Evolutionary conservation across 1,140 invertebrate species (phyloP).

Genomic region (Aphelenchoides avenae): DNA sequence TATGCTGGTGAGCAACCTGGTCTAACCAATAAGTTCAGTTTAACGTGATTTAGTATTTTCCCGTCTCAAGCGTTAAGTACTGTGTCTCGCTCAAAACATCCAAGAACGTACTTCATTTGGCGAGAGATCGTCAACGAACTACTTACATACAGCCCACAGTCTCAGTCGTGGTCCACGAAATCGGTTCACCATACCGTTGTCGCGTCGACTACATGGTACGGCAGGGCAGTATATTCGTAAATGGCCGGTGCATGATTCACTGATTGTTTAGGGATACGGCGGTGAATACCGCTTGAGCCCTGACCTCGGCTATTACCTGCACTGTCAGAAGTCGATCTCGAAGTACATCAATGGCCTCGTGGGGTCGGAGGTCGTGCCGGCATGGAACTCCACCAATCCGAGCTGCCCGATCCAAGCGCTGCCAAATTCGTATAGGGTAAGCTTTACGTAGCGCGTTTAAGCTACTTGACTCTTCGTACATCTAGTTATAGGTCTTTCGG

Average conservation of each 20-base stretch:
- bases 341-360: slow-evolving; percentile 16
- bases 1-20: too few relatives aligned
- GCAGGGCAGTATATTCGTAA: neutral
- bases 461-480: too few relatives aligned
- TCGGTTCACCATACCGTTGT: slow-evolving; percentile 30
- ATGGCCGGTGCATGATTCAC: too few relatives aligned
- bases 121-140: slow-evolving; percentile 26
- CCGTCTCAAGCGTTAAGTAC: too few relatives aligned
- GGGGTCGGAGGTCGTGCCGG: slow-evolving; percentile 7
- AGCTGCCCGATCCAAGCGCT: slow-evolving; percentile 40
- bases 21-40: too few relatives aligned
- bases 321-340: slow-evolving; percentile 28
- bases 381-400: slow-evolving; percentile 34
- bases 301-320: slow-evolving; percentile 37
- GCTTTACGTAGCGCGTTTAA: too few relatives aligned
- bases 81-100: slow-evolving; percentile 38
- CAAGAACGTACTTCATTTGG: slow-evolving; percentile 28
- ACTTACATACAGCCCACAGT: slow-evolving; percentile 46
- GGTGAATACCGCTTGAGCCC: slow-evolving; percentile 43
- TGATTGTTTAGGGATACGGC: slow-evolving; percentile 44
- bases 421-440: slow-evolving; percentile 33
- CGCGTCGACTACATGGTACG: slow-evolving; percentile 38
- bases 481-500: too few relatives aligned
- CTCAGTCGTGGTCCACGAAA: slow-evolving; percentile 27
- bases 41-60: too few relatives aligned